Conservation (phyloP, 2,797 vertebrate species). For the Sebastes goodei region DNA sequence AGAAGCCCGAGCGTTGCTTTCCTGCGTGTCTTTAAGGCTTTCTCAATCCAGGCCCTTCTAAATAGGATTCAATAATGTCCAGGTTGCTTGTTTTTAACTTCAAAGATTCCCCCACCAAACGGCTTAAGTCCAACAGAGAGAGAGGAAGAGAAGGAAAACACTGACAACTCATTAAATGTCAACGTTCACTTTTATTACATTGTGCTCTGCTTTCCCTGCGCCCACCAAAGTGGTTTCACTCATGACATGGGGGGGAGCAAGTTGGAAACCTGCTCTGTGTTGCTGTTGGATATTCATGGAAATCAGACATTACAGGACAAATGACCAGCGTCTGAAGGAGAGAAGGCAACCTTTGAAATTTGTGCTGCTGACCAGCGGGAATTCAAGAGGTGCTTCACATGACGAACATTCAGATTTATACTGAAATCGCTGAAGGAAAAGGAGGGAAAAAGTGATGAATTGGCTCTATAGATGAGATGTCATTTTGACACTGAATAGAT, state of each 20-base stretch:
- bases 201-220: conserved; percentile 23
- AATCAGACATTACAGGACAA: conserved; percentile 25
- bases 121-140: conserved; percentile 73
- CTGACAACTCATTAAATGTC: conserved; percentile 74
- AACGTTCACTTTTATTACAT: conserved; percentile 55
- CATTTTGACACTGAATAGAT: not conserved
- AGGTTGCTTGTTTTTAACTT: conserved; percentile 81
- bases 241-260: not conserved
- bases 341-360: conserved; percentile 21
- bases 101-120: conserved; percentile 68
- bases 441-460: not conserved
- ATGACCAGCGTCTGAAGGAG: conserved; percentile 20
- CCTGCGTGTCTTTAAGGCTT: conserved; percentile 76
- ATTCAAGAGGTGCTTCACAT: conserved; percentile 40
- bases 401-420: not conserved
- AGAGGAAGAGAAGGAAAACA: conserved; percentile 47
- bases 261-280: conserved; percentile 1
- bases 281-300: not conserved
- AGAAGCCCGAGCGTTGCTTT: conserved; percentile 64
- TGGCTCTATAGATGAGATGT: not conserved
- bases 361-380: conserved; percentile 3
- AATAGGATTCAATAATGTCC: conserved; percentile 76
- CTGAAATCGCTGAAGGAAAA: not conserved
- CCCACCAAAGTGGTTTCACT: conserved; percentile 26
- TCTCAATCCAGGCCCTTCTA: conserved; percentile 68